Base-by-base conservation (phyloP, 1,140 invertebrate genomes). In the Drosophila sp. region DNA sequence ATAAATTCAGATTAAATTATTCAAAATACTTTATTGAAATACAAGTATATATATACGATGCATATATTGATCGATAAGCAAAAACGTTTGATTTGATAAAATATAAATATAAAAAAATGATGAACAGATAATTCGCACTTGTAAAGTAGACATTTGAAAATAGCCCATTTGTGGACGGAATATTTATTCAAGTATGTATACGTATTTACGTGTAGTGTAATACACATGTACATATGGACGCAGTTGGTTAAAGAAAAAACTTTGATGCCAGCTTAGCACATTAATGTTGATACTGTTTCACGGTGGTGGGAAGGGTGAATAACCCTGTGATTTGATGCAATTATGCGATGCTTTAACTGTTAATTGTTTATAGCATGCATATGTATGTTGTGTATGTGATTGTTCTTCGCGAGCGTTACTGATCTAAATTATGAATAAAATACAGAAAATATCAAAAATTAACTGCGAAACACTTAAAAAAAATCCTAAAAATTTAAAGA, bases 381-480 rank as follows among this genome's bases (percentile, higher is more conserved):
- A 6, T 29, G 7, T 7, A 38, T 13, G 4, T 25, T 29, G 25
- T 71, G 5, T 48, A 21, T 18, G 14, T 29, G 8, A 48, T 48
- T 43, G n/a, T 16, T 36, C 9, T 16, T 36, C 32, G 45, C 59
- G 3, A 38, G 11, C 8, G 36, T 13, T 57, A 46, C 36, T 51
- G 21, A 29, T 27, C 69, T 45, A 59, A 67, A 59, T 38, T 46
- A 50, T 41, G 45, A 45, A 46, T 43, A 41, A 18, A 16, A 57
- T 51, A 59, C 46, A n/a, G 21, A 72, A 56, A 43, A 78, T 62
- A 58, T 71, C 56, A 45, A 50, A 74, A 38, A 46, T 62, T 48
- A 50, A 48, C 43, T 34, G 32, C 45, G 38, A 67, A n/a, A 63
- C 63, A 70, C 65, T 36, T 51, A 16, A 34, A 58, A 80, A 81